These are phyloP conservation scores for Syngnathus acus DNA, from an alignment of 2,797 vertebrate species.

Conservation along the genomic window DNA sequence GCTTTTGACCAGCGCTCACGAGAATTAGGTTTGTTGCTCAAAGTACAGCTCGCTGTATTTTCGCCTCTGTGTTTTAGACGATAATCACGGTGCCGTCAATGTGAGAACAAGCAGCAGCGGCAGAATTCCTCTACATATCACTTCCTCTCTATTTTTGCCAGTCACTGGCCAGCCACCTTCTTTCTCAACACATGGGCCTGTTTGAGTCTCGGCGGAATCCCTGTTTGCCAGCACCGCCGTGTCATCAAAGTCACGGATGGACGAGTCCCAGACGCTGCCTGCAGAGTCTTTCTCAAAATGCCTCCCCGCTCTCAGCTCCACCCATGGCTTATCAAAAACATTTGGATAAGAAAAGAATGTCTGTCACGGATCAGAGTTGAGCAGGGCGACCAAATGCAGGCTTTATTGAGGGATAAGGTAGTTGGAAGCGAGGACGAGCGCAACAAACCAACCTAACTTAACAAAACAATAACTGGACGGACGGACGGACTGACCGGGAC, in stretches of 20 bases:
- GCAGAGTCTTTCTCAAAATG: conserved; percentile 46
- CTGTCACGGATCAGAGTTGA: conserved; percentile 9
- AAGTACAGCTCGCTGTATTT: too few relatives aligned
- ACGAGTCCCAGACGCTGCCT: conserved; percentile 43
- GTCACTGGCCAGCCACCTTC: conserved; percentile 6
- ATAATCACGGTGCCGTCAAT: too few relatives aligned
- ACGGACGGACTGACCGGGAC: too few relatives aligned
- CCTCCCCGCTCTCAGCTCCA: conserved; percentile 18
- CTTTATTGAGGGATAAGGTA: too few relatives aligned
- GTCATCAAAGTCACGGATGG: conserved; percentile 36
- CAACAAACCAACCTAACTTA: too few relatives aligned
- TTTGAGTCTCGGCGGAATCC: conserved; percentile 9
- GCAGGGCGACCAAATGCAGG: too few relatives aligned
- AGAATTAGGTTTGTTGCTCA: too few relatives aligned
- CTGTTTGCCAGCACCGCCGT: conserved; percentile 14
- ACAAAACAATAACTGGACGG: too few relatives aligned
- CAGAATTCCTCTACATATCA: background rate
- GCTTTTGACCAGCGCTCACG: too few relatives aligned
- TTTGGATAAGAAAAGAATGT: conserved; percentile 70
- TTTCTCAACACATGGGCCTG: conserved; percentile 24
- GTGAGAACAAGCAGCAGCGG: background rate
- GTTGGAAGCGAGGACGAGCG: too few relatives aligned
- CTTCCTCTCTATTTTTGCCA: background rate
- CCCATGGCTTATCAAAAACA: conserved; percentile 47
- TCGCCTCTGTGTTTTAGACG: too few relatives aligned